A percentile compares a stretch with the other conserved stretches of the same genome.
Conservation (phyloP, 2,888 invertebrate genomes). For the Chelonus formosanus region DNA sequence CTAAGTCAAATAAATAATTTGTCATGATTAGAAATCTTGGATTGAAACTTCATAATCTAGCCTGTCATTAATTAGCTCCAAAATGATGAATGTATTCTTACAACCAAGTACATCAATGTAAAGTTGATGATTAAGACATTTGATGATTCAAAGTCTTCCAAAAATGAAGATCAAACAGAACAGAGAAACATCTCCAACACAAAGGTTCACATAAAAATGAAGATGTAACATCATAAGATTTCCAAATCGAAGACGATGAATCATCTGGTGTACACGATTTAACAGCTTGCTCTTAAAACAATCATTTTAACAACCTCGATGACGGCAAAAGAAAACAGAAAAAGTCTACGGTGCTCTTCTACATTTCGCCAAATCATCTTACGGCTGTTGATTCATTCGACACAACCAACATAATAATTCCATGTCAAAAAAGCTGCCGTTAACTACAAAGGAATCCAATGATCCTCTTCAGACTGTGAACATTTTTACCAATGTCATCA, state of each 20-base stretch:
- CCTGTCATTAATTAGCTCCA: no score
- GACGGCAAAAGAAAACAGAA: constrained; percentile 21
- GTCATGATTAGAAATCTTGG: no score
- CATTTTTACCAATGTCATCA: constrained; percentile 30
- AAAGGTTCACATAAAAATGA: constrained; percentile 42
- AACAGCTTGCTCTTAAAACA: constrained; percentile 65
- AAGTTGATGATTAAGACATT: no score
- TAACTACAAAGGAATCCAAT: constrained; percentile 14
- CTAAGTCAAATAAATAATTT: no score
- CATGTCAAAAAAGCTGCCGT: constrained; percentile 23
- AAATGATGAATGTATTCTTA: no score
- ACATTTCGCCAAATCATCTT: constrained; percentile 63
- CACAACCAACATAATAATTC: constrained; percentile 41
- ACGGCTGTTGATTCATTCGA: constrained; percentile 61
- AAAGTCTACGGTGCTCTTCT: not conserved
- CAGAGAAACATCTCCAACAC: not conserved
- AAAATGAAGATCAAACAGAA: no score
- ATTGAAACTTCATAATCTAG: no score
- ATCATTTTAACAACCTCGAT: constrained; percentile 51
- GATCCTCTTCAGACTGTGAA: constrained; percentile 9
- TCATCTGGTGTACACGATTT: constrained; percentile 48
- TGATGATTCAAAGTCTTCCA: no score
- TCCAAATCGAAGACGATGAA: constrained; percentile 64
- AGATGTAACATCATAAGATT: constrained; percentile 57
- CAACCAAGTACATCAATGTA: no score